phyloP scores from a whole-genome alignment of 2,888 invertebrate species.

The Tolmerus cingulatus region DNA sequence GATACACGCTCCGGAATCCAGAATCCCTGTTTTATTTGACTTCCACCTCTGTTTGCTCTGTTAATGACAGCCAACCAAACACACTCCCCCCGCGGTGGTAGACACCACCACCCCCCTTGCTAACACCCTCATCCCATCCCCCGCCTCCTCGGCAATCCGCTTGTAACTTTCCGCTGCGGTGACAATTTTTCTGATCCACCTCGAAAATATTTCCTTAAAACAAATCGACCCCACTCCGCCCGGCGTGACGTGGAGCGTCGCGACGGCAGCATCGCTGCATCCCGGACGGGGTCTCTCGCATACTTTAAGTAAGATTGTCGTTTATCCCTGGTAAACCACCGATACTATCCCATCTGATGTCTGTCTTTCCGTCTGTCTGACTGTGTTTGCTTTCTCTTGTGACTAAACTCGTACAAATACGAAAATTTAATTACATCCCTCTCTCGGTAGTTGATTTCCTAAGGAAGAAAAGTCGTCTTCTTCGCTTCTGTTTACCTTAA shows the following conservation, averaged over 20 bases:
- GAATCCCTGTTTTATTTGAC: conserved; percentile 30
- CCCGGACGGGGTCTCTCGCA: background rate
- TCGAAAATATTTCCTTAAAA: background rate
- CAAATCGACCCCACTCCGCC: background rate
- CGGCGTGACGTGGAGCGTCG: background rate
- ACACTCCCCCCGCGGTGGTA: background rate
- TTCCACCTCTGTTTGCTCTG: conserved; percentile 26
- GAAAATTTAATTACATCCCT: conserved; percentile 36
- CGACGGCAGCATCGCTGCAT: background rate
- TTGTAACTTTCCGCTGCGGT: background rate
- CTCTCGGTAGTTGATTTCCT: conserved; percentile 26
- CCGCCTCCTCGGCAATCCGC: background rate
- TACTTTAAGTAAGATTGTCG: background rate
- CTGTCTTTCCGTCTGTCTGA: conserved; percentile 23
- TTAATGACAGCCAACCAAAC: conserved; percentile 25
- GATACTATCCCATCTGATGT: conserved; percentile 27
- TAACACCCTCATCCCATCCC: background rate
- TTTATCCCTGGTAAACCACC: conserved; percentile 22
- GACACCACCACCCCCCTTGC: background rate
- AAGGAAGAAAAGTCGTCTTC: conserved; percentile 25
- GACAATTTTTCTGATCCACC: conserved; percentile 14
- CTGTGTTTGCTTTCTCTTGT: conserved; percentile 28
- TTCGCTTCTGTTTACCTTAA: conserved; percentile 16
- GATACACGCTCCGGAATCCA: background rate
- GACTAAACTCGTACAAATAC: conserved; percentile 36